These are phyloP conservation scores for Diarsia brunnea DNA, from an alignment of 2,888 invertebrate species.

Conservation along the genomic window DNA sequence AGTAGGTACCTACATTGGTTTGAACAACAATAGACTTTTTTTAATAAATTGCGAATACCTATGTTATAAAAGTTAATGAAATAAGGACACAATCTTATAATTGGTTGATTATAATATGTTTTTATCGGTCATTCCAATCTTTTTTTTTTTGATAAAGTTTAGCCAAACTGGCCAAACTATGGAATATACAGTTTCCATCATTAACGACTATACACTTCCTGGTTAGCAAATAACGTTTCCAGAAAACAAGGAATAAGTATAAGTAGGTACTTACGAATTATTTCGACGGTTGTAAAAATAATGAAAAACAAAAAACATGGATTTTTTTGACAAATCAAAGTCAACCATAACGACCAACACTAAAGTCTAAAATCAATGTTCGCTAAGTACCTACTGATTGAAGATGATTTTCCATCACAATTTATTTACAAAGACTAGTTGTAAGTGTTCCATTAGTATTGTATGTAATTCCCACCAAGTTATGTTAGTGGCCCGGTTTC, in stretches of 20 bases:
- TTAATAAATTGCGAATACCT: too few species aligned
- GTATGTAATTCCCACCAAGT: slow-evolving; percentile 65
- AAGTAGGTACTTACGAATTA: neutral
- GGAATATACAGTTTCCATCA: neutral
- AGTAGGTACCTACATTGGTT: too few species aligned
- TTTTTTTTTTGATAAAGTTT: neutral
- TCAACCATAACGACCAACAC: neutral
- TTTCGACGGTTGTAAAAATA: neutral
- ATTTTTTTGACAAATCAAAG: slow-evolving; percentile 8
- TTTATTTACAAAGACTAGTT: slow-evolving; percentile 68
- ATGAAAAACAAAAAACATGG: neutral
- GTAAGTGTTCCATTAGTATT: slow-evolving; percentile 55
- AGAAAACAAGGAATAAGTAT: neutral
- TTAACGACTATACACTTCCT: neutral
- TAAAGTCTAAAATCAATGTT: slow-evolving; percentile 24
- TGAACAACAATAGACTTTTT: too few species aligned
- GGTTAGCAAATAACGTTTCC: slow-evolving; percentile 8
- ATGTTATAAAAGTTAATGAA: too few species aligned
- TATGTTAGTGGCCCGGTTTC: slow-evolving; percentile 57
- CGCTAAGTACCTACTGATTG: slow-evolving; percentile 2
- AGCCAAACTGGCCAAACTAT: neutral
- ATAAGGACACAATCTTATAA: neutral
- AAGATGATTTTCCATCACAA: slow-evolving; percentile 39
- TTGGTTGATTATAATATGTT: neutral
- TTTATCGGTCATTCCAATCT: neutral